phyloP scores from a whole-genome alignment of 2,888 invertebrate species.

The Poecilus cupreus region DNA sequence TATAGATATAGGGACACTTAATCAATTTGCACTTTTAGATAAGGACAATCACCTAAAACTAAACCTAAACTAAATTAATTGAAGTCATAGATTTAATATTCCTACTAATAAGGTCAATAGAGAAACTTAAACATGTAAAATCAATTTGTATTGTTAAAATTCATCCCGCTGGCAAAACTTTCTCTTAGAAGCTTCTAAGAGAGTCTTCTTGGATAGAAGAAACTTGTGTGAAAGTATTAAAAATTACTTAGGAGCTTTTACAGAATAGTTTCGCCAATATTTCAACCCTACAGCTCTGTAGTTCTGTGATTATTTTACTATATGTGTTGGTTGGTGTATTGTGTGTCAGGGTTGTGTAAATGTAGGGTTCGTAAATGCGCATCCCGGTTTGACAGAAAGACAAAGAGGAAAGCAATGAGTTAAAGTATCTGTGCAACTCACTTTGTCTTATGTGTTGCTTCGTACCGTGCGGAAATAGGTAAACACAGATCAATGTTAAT shows the following conservation, averaged over 20 bases:
- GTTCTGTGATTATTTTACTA: neutral
- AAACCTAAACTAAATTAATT: slow-evolving; percentile 1
- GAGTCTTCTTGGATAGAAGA: too few species aligned
- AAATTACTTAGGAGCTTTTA: too few species aligned
- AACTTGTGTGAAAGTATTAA: too few species aligned
- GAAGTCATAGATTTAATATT: slow-evolving; percentile 6
- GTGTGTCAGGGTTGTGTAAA: neutral
- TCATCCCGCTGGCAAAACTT: too few species aligned
- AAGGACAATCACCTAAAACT: slow-evolving; percentile 18
- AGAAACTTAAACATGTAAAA: too few species aligned
- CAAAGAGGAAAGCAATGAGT: neutral
- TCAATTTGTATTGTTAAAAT: too few species aligned
- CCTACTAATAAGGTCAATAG: neutral
- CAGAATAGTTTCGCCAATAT: too few species aligned
- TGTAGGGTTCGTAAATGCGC: neutral
- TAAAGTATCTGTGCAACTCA: slow-evolving; percentile 11
- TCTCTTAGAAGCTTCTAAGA: too few species aligned
- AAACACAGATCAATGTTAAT: slow-evolving; percentile 23
- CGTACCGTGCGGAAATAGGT: neutral
- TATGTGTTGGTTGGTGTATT: too few species aligned
- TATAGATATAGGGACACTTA: slow-evolving; percentile 22
- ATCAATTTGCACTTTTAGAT: neutral
- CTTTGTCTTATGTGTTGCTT: slow-evolving; percentile 21
- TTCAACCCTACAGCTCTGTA: neutral
- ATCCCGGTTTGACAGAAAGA: slow-evolving; percentile 4